A percentile compares a stretch with the other conserved stretches of the same genome.
phyloP scores from a whole-genome alignment of 2,797 vertebrate species.

The Falco cherrug region DNA sequence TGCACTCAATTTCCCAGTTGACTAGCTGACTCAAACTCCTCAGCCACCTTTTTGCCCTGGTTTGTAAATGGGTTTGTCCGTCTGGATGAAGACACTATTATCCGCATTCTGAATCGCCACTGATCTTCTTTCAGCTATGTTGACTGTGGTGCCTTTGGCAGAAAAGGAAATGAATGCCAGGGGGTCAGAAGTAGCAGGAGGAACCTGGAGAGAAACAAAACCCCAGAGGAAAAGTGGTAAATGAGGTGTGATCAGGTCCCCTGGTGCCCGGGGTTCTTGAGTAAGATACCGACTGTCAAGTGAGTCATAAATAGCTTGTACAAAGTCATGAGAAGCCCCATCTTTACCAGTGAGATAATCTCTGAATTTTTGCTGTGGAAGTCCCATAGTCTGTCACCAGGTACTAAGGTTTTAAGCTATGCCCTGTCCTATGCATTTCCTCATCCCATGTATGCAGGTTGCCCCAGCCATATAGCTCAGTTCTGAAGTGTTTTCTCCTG shows the following conservation, averaged over 20 bases:
- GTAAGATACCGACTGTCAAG: not conserved
- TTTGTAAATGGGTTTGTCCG: constrained; percentile 74
- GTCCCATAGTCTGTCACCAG: not conserved
- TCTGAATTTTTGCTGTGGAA: not conserved
- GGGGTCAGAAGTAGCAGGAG: constrained; percentile 26
- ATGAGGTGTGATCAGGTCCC: not conserved
- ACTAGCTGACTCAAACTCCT: not conserved
- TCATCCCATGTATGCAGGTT: not conserved
- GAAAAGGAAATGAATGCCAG: constrained; percentile 72
- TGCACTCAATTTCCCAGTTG: not conserved
- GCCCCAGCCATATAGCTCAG: not conserved
- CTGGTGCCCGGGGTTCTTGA: not conserved
- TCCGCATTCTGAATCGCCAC: constrained; percentile 59
- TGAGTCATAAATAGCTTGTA: not conserved
- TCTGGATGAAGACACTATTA: constrained; percentile 66
- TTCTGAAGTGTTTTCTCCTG: not conserved
- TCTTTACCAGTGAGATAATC: not conserved
- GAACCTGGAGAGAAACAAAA: constrained; percentile 46
- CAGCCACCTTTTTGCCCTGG: constrained; percentile 65
- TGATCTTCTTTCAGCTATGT: constrained; percentile 58
- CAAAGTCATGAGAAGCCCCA: not conserved
- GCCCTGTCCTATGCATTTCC: not conserved
- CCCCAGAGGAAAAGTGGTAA: not conserved
- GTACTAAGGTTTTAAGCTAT: not conserved
- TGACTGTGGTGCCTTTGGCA: constrained; percentile 48